Evolutionary conservation across 2,888 invertebrate species (phyloP).

Genomic region (Fragum sueziense): DNA sequence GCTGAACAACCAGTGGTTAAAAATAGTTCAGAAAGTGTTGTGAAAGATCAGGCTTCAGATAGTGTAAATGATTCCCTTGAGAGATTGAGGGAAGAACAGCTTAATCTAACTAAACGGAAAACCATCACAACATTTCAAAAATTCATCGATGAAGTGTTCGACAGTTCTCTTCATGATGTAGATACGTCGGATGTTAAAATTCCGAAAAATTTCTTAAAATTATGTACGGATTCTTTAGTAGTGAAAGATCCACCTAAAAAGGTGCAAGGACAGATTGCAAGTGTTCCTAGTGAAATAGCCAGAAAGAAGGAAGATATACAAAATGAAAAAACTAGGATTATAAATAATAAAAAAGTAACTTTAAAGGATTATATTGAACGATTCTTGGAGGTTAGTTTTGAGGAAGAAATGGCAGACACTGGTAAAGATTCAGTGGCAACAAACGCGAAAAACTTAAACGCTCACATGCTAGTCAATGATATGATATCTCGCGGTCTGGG

Average conservation of each 20-base stretch:
- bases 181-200: conserved; percentile 30
- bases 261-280: neutral
- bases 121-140: conserved; percentile 68
- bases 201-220: conserved; percentile 43
- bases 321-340: too few relatives aligned
- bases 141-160: conserved; percentile 74
- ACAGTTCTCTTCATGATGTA: conserved; percentile 65
- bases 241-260: conserved; percentile 13
- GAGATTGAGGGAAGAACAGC: neutral
- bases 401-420: conserved; percentile 50
- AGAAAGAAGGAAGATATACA: conserved; percentile 11
- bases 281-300: neutral
- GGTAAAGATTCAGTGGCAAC: conserved; percentile 4
- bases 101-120: conserved; percentile 24
- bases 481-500: conserved; percentile 65
- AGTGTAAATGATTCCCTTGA: neutral
- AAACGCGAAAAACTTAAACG: conserved; percentile 59
- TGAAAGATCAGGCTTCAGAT: neutral
- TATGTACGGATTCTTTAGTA: conserved; percentile 42
- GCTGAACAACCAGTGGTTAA: neutral
- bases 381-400: conserved; percentile 70
- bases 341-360: conserved; percentile 61
- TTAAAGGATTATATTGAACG: conserved; percentile 74
- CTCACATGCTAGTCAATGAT: conserved; percentile 71
- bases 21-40: neutral